Evolutionary conservation across 1,140 invertebrate species (phyloP), one percentile per base, ranked within the genome.

Genomic region (Drosophila sucinea): DNA sequence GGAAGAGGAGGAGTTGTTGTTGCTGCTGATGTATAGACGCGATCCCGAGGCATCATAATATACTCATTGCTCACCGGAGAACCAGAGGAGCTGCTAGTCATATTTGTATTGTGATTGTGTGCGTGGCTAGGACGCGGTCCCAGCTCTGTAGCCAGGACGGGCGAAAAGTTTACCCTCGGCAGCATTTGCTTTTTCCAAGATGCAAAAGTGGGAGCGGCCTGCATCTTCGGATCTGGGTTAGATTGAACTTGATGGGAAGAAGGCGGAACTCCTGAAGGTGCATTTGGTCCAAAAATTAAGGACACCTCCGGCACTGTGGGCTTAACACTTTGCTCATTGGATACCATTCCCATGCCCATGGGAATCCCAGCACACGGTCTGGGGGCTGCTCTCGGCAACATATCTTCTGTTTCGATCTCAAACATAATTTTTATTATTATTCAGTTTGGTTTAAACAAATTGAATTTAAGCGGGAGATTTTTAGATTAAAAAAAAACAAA

Each of bases 101-200:
- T 8, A 57, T 29, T 35, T 35, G 10, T 55, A 41, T 33, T 38
- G 57, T 35, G 7, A 61, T 68, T 27, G 64, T 62, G 17, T 56
- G 51, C 6, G 57, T 56, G 60, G 6, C 55, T 10, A 0, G 73
- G 23, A 10, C 66, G 58, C 17, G 83, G 80, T 6, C 82, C 87
- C n/a, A 90, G 29, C 60, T 83, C 77, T 27, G 79, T 83, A 30
- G 70, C 27, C 5, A 90, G 25, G 10, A 80, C 69, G 32, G 83
- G 84, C 1, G 90, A 75, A 67, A 87, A 91, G 33, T 86, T 82
- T 0, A 91, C 90, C 7, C 79, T 64, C 0, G 90, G 90, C 29
- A 91, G 54, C 62, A 91, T 73, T 71, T 91, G 85, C 38, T 91
- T 91, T 10, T 91, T 91, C 90, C 90, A 91, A 3, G 86, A 77